Percentiles rank a stretch among this genome's conserved stretches.
Conservation (phyloP, 2,888 invertebrate species). For the Andrena camellia region DNA sequence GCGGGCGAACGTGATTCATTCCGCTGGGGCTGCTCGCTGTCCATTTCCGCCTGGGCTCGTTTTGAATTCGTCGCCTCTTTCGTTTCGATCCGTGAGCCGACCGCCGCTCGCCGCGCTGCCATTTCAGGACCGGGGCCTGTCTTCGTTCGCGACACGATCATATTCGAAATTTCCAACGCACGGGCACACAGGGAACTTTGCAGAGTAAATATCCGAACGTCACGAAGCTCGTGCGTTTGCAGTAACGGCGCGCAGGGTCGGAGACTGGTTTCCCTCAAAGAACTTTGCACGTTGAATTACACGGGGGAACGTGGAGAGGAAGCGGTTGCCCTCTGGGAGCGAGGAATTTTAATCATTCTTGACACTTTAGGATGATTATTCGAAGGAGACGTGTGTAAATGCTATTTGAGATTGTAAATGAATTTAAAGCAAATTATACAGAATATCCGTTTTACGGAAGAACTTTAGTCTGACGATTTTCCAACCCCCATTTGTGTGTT, state of each 20-base stretch:
- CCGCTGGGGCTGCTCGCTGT: constrained; percentile 29
- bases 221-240: background rate
- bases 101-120: constrained; percentile 10
- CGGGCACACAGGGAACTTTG: background rate
- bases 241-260: background rate
- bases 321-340: background rate
- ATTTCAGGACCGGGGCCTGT: constrained; percentile 9
- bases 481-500: no score
- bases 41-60: constrained; percentile 46
- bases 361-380: background rate
- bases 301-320: background rate
- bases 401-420: no score
- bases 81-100: constrained; percentile 42
- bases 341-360: constrained; percentile 1
- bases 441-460: no score
- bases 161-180: background rate
- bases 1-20: constrained; percentile 51
- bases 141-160: constrained; percentile 9
- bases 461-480: no score
- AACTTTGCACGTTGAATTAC: background rate
- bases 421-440: no score
- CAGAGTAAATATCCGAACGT: background rate
- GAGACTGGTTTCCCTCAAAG: background rate
- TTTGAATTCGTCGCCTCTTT: constrained; percentile 60
- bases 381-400: no score